phyloP scores from a whole-genome alignment of 37 sponge, comb jelly and placozoan species.

The Ianthella basta region DNA sequence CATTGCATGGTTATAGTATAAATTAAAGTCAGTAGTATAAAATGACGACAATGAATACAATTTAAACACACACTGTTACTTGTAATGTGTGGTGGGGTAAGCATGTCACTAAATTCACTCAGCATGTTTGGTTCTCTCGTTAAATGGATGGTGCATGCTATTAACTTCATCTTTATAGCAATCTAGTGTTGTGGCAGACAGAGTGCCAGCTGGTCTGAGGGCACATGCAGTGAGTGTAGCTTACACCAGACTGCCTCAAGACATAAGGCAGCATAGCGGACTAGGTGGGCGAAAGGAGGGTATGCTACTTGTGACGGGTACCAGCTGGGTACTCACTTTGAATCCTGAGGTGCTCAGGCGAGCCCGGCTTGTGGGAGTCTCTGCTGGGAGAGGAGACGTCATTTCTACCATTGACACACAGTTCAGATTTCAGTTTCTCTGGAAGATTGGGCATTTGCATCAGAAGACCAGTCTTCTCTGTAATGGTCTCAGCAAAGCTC shows the following conservation, averaged over 20 bases:
- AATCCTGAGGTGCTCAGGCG: not conserved
- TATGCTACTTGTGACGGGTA: too few species aligned
- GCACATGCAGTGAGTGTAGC: too few species aligned
- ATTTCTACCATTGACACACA: not conserved
- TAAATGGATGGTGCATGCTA: too few species aligned
- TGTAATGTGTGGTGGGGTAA: too few species aligned
- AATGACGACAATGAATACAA: not conserved
- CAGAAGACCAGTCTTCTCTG: not conserved
- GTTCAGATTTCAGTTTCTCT: not conserved
- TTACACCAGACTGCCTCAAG: too few species aligned
- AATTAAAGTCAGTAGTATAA: not conserved
- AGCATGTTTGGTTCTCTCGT: too few species aligned
- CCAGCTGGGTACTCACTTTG: not conserved
- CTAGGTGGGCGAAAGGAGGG: too few species aligned
- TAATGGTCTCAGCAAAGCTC: conserved; percentile 2
- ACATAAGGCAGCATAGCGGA: too few species aligned
- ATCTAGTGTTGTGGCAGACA: too few species aligned
- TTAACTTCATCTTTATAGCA: too few species aligned
- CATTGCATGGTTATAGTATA: not conserved
- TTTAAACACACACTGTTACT: not conserved
- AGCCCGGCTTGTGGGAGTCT: not conserved
- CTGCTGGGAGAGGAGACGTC: not conserved
- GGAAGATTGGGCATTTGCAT: not conserved
- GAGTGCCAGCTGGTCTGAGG: too few species aligned
- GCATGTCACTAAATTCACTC: too few species aligned